Percentiles rank a stretch among this genome's conserved stretches.
Evolutionary conservation across 2,888 invertebrate genomes (phyloP).

Genomic region (Leptothorax acervorum): DNA sequence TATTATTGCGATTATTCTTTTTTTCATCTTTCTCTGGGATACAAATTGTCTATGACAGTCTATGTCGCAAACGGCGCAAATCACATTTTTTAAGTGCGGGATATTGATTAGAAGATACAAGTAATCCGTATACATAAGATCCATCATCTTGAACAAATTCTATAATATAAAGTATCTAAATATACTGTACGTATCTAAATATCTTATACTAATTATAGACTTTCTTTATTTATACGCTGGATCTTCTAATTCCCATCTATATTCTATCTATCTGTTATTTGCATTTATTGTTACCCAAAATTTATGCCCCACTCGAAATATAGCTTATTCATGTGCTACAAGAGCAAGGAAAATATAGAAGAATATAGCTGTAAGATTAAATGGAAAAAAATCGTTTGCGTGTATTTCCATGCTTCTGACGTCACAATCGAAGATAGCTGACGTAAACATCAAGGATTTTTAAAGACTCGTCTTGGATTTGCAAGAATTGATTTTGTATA

Average conservation of each 20-base stretch:
- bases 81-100: not conserved
- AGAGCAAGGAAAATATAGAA: not conserved
- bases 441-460: slow-evolving; percentile 14
- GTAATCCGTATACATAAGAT: not conserved
- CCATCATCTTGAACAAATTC: not conserved
- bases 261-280: not conserved
- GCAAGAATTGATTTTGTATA: slow-evolving; percentile 8
- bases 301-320: slow-evolving; percentile 3
- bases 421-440: slow-evolving; percentile 26
- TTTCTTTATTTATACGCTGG: not conserved
- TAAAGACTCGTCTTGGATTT: slow-evolving; percentile 1
- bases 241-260: not conserved
- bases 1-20: not conserved
- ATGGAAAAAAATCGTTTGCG: slow-evolving; percentile 8
- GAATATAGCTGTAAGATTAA: not conserved
- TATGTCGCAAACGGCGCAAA: not conserved
- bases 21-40: not conserved
- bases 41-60: not conserved
- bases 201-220: not conserved
- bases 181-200: not conserved
- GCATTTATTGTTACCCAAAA: slow-evolving; percentile 5
- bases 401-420: slow-evolving; percentile 30
- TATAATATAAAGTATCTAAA: not conserved
- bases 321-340: not conserved
- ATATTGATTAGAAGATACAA: not conserved